Evolutionary conservation across 2,888 invertebrate species (phyloP), one percentile per base, ranked within the genome.

Genomic region (Litoditis marina): DNA sequence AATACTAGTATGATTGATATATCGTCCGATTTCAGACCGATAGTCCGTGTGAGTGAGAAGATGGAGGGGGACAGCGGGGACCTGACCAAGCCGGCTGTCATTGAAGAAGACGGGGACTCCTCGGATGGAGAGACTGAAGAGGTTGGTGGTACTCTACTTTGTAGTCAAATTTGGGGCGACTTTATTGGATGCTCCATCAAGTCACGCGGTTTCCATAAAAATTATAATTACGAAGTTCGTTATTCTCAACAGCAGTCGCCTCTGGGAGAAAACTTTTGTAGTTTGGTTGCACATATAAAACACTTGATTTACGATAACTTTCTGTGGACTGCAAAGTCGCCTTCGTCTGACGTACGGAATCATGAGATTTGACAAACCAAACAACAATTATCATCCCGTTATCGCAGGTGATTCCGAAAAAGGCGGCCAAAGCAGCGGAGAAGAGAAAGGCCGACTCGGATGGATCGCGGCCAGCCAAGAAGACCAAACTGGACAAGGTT

Each of bases 401-500:
- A n/a, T n/a, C n/a, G n/a, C n/a, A n/a, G n/a, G n/a, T n/a, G n/a
- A n/a, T n/a, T n/a, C n/a, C n/a, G n/a, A n/a, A n/a, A n/a, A n/a
- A n/a, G 2, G 47, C 13, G 8, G 8, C 44, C n/a, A 49, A 34
- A 34, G 36, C n/a, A 4, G 57, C 44, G 13, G 32, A 57, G 32
- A 57, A 57, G 32, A 46, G 57, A 25, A 59, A 59, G 30, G 34
- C 19, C 8, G 32, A 47, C 7, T n/a, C 50, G 11, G 47, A 44
- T 28, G 13, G n/a, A 13, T 16, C n/a, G 2, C 30, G 36, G 1
- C 22, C 60, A 3, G 59, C 39, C 2, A 39, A 53, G 25, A 59
- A 56, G 11, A 46, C 47, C 25, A 71, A 71, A 54, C 44, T 71
- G n/a, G 71, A 68, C 32, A 55, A 49, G 56, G 53, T 61, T n/a